These are phyloP conservation scores for Sparidentex hasta DNA, from an alignment of 2,797 vertebrate species.

Conservation along the genomic window DNA sequence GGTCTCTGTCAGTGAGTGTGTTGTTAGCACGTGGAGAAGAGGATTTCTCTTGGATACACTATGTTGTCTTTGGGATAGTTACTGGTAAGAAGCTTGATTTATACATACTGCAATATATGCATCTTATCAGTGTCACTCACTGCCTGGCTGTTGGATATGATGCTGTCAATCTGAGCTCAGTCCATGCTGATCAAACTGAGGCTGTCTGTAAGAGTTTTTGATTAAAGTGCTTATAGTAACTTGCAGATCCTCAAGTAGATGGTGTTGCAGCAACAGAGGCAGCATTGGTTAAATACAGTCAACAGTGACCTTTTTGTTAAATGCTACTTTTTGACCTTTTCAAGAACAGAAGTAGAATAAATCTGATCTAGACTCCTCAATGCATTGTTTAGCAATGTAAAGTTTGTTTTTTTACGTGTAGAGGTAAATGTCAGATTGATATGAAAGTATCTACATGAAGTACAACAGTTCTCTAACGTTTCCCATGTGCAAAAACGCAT, in stretches of 20 bases:
- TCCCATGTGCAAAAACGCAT: constrained; percentile 9
- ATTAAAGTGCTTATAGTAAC: constrained; percentile 8
- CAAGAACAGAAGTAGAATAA: constrained; percentile 34
- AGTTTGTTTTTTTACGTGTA: constrained; percentile 15
- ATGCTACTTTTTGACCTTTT: constrained; percentile 23
- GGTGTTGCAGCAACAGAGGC: constrained; percentile 9
- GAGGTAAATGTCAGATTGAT: constrained; percentile 28
- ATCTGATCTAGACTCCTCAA: constrained; percentile 12
- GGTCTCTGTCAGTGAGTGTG: constrained; percentile 34
- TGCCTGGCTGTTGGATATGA: not conserved
- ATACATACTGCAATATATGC: not conserved
- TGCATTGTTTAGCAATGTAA: constrained; percentile 21
- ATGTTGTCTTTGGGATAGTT: constrained; percentile 72
- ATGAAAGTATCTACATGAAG: not conserved
- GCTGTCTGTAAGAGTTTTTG: constrained; percentile 6
- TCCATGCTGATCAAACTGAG: constrained; percentile 22
- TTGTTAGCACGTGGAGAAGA: constrained; percentile 60
- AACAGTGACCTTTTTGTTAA: not conserved
- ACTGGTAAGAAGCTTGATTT: constrained; percentile 67
- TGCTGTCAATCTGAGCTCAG: constrained; percentile 3
- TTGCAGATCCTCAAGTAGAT: not conserved
- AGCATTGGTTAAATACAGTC: not conserved
- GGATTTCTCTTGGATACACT: constrained; percentile 53
- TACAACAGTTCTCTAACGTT: constrained; percentile 1
- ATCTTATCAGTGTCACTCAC: not conserved